Conservation (phyloP, 2,797 vertebrate genomes). For the Ctenochaetus hawaiiensis region DNA sequence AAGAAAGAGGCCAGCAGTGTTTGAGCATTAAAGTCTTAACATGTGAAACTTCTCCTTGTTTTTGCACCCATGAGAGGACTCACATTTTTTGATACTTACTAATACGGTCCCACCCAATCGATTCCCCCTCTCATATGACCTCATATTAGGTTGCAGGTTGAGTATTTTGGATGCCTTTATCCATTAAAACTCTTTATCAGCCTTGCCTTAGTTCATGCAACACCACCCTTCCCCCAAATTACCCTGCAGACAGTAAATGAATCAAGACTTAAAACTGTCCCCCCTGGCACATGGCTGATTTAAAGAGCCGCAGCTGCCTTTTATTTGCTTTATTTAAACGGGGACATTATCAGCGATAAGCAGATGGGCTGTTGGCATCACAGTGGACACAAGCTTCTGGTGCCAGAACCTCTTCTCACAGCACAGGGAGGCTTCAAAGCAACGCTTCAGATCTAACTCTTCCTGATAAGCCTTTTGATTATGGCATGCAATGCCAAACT, state of each 20-base stretch:
- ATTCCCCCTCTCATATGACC: slow-evolving; percentile 25
- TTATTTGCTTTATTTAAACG: slow-evolving; percentile 55
- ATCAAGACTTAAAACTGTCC: slow-evolving; percentile 29
- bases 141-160: slow-evolving; percentile 34
- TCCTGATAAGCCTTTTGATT: slow-evolving; percentile 49
- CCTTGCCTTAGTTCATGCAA: slow-evolving; percentile 17
- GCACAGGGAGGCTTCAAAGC: slow-evolving; percentile 51
- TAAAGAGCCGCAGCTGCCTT: slow-evolving; percentile 49
- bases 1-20: neutral
- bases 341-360: slow-evolving; percentile 59
- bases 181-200: slow-evolving; percentile 34
- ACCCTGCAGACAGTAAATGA: slow-evolving; percentile 34
- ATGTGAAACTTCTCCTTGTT: neutral
- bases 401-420: slow-evolving; percentile 19
- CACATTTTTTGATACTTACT: slow-evolving; percentile 11
- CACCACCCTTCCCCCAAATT: slow-evolving; percentile 20
- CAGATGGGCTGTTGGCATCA: slow-evolving; percentile 59
- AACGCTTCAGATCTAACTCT: slow-evolving; percentile 26
- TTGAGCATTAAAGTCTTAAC: neutral
- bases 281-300: slow-evolving; percentile 25
- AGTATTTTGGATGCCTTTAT: neutral
- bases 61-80: neutral
- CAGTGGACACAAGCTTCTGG: slow-evolving; percentile 16
- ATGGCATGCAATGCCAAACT: slow-evolving; percentile 17
- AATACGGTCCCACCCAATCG: slow-evolving; percentile 27